A percentile compares a stretch with the other conserved stretches of the same genome.
Evolutionary conservation across 2,888 invertebrate species (phyloP).

Genomic region (Acanthosepion lycidas): DNA sequence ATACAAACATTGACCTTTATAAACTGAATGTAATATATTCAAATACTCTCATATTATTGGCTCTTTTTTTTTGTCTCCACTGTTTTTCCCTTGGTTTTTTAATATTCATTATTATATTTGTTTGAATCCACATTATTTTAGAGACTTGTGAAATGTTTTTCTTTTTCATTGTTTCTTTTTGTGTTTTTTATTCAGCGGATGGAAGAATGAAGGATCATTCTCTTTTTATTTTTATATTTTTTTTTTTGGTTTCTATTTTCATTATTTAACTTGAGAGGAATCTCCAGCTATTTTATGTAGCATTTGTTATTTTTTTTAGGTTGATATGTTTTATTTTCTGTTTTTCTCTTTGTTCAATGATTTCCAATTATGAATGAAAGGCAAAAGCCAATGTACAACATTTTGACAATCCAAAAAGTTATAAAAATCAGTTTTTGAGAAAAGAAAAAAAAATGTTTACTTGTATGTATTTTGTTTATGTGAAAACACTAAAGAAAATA

Average conservation of each 20-base stretch:
- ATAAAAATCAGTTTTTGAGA: not conserved
- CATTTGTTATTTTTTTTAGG: not conserved
- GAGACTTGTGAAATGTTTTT: not conserved
- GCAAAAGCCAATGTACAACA: not conserved
- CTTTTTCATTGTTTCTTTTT: too few relatives aligned
- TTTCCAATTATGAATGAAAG: not conserved
- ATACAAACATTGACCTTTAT: not conserved
- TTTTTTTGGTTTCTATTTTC: not conserved
- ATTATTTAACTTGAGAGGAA: not conserved
- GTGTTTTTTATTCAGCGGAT: too few relatives aligned
- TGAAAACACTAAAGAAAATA: not conserved
- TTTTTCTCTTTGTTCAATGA: not conserved
- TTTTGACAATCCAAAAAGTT: not conserved
- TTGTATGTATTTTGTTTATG: not conserved
- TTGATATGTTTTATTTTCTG: too few relatives aligned
- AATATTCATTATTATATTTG: slow-evolving; percentile 17
- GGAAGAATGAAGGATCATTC: not conserved
- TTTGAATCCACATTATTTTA: not conserved
- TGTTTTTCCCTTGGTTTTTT: not conserved
- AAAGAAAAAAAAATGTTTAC: not conserved
- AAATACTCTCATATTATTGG: not conserved
- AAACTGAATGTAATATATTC: slow-evolving; percentile 17
- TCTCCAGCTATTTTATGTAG: not conserved
- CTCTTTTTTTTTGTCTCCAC: not conserved
- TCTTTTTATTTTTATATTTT: not conserved